Evolutionary conservation across 37 sponge, comb jelly and placozoan genomes (phyloP).

Genomic region (Hormiphora californensis): DNA sequence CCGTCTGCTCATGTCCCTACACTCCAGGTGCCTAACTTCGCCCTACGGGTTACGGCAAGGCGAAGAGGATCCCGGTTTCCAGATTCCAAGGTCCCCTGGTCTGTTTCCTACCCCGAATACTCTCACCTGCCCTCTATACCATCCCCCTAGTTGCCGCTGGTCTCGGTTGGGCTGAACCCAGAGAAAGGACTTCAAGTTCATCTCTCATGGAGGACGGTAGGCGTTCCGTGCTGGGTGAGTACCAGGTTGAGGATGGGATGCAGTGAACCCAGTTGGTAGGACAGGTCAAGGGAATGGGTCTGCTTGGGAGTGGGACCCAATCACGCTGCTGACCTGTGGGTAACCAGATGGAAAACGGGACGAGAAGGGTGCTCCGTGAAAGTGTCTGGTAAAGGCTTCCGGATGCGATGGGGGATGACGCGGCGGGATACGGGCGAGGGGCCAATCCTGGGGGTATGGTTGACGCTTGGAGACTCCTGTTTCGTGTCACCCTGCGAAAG

Average conservation of each 20-base stretch:
- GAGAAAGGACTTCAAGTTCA: no score
- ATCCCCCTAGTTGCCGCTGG: conserved; percentile 59
- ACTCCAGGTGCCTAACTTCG: no score
- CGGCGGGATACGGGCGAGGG: conserved; percentile 82
- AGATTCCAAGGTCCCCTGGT: conserved; percentile 86
- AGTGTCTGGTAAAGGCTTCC: conserved; percentile 69
- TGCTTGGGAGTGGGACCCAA: conserved; percentile 97
- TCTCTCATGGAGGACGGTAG: no score
- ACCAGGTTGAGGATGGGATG: conserved; percentile 63
- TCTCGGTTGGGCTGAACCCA: conserved; percentile 93
- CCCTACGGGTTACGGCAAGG: no score
- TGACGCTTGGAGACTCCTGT: conserved; percentile 90
- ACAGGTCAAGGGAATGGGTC: conserved; percentile 90
- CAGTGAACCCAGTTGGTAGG: conserved; percentile 87
- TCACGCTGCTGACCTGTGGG: conserved; percentile 97
- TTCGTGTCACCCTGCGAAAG: conserved; percentile 86
- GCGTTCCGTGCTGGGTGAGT: conserved; percentile 65
- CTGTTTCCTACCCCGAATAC: conserved; percentile 79
- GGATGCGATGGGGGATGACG: conserved; percentile 89
- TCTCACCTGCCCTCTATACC: conserved; percentile 84
- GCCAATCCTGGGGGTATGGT: conserved; percentile 99
- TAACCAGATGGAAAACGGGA: conserved; percentile 87
- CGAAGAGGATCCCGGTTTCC: no score
- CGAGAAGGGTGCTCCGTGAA: no score
- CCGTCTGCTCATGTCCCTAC: no score